Conservation (phyloP, 2,888 invertebrate species). For the Acrobasis suavella region DNA sequence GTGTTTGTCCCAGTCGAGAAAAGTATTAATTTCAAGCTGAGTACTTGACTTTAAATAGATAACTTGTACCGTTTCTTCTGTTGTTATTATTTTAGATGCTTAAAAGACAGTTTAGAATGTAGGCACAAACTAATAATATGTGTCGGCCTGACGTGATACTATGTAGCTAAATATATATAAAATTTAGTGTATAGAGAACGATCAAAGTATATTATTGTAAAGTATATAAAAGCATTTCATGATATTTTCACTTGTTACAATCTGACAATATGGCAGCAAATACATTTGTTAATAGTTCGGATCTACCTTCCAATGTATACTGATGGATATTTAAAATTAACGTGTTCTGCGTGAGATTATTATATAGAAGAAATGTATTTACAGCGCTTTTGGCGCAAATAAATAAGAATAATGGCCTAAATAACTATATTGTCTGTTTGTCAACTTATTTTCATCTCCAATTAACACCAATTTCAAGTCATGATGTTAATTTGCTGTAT, state of each 20-base stretch:
- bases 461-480: neutral
- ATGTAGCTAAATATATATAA: conserved; percentile 58
- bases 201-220: conserved; percentile 41
- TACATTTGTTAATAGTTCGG: conserved; percentile 36
- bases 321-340: conserved; percentile 39
- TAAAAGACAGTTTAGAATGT: conserved; percentile 60
- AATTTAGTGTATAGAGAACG: conserved; percentile 43
- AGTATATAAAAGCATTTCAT: conserved; percentile 41
- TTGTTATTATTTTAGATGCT: conserved; percentile 49
- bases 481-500: neutral
- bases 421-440: conserved; percentile 36
- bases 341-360: conserved; percentile 36
- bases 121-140: conserved; percentile 45
- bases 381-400: conserved; percentile 32
- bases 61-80: neutral
- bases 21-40: conserved; percentile 23
- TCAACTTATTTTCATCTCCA: conserved; percentile 8
- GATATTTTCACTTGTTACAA: conserved; percentile 61
- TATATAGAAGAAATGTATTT: conserved; percentile 33
- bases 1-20: conserved; percentile 3
- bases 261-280: conserved; percentile 64
- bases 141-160: conserved; percentile 69
- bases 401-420: conserved; percentile 41
- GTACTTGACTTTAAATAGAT: conserved; percentile 8
- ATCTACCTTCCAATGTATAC: conserved; percentile 48